These are phyloP conservation scores for Eristalinus sepulchralis DNA, from an alignment of 2,888 invertebrate genomes.

Conservation along the genomic window DNA sequence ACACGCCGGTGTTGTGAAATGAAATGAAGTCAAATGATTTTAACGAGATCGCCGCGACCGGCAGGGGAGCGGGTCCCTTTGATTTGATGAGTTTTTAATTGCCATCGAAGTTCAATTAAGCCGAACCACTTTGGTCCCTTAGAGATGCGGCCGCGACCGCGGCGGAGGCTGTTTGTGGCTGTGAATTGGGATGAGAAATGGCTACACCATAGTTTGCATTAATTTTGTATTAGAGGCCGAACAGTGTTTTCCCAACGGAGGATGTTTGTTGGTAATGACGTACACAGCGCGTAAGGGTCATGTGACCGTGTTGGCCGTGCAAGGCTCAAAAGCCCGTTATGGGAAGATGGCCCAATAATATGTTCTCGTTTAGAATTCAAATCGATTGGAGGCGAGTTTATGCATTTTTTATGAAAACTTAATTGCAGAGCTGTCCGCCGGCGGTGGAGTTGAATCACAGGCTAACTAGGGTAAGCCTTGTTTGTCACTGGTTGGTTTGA, in stretches of 20 bases:
- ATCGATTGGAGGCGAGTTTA: conserved; percentile 14
- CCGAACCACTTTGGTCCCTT: neutral
- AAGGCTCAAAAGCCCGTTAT: neutral
- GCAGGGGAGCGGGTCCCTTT: conserved; percentile 45
- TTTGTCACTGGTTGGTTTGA: neutral
- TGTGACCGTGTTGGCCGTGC: neutral
- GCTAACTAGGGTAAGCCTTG: conserved; percentile 7
- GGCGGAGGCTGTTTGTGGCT: neutral
- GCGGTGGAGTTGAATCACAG: neutral
- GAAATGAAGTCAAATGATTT: conserved; percentile 61
- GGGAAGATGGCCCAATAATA: neutral
- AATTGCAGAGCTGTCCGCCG: conserved; percentile 24
- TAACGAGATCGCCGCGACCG: conserved; percentile 46
- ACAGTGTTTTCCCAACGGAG: conserved; percentile 44
- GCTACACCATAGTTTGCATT: conserved; percentile 55
- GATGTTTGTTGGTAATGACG: conserved; percentile 33
- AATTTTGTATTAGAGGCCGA: conserved; percentile 47
- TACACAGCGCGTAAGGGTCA: conserved; percentile 5
- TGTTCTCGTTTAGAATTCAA: conserved; percentile 30
- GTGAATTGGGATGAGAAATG: conserved; percentile 49
- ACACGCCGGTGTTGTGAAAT: conserved; percentile 54
- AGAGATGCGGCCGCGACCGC: neutral
- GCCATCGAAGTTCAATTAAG: conserved; percentile 34
- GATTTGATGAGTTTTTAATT: conserved; percentile 66
- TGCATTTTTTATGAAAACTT: conserved; percentile 29